These are phyloP conservation scores for Andrena flavipes DNA, from an alignment of 2,888 invertebrate genomes.

Conservation along the genomic window DNA sequence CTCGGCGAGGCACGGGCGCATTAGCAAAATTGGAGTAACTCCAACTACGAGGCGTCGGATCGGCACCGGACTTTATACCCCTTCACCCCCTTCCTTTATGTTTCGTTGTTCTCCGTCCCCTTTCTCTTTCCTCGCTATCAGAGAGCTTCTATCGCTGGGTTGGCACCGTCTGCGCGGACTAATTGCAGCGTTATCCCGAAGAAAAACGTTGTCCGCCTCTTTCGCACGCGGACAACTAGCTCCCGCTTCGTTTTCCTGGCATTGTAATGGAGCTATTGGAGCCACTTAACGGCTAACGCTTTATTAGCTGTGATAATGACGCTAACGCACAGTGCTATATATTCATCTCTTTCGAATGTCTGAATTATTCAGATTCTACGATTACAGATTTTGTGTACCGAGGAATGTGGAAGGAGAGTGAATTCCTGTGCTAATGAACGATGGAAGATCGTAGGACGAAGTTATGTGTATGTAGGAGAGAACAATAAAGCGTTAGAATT, in stretches of 20 bases:
- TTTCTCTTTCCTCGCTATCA: slow-evolving; percentile 4
- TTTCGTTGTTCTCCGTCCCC: slow-evolving; percentile 35
- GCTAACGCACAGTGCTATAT: background rate
- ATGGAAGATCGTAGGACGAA: too few species aligned
- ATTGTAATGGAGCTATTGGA: background rate
- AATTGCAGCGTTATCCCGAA: slow-evolving; percentile 49
- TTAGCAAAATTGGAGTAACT: slow-evolving; percentile 82
- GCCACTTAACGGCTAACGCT: background rate
- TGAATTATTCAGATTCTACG: too few species aligned
- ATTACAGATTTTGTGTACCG: too few species aligned
- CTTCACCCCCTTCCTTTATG: background rate
- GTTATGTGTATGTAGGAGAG: too few species aligned
- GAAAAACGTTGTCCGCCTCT: slow-evolving; percentile 24
- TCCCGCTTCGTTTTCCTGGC: background rate
- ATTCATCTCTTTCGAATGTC: background rate
- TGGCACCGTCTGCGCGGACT: slow-evolving; percentile 42
- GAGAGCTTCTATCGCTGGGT: slow-evolving; percentile 18
- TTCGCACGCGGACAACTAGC: background rate
- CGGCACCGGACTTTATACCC: slow-evolving; percentile 61
- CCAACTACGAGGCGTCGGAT: slow-evolving; percentile 77
- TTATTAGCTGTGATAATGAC: background rate
- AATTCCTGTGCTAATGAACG: too few species aligned
- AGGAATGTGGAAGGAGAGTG: too few species aligned
- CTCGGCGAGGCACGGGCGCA: slow-evolving; percentile 69
- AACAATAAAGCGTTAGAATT: too few species aligned